Conservation (phyloP, 2,113 vertebrate species). For the Phylloscopus whistleri region DNA sequence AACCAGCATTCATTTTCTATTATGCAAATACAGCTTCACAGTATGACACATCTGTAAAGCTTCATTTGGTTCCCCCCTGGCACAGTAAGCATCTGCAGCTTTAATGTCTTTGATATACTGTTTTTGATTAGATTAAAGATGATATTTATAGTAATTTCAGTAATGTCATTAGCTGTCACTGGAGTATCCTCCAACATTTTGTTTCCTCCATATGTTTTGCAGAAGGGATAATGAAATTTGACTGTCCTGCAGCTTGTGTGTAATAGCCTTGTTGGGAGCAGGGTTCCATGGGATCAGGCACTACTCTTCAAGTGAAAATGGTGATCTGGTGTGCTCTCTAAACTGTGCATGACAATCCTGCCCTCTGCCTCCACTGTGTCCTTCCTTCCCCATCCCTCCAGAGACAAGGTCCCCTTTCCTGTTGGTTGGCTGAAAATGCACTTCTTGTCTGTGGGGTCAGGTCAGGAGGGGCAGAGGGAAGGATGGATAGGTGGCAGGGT, state of each 20-base stretch:
- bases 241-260: slow-evolving; percentile 25
- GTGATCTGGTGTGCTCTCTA: neutral
- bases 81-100: slow-evolving; percentile 53
- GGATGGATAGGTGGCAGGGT: neutral
- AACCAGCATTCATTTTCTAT: slow-evolving; percentile 67
- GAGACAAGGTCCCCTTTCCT: neutral
- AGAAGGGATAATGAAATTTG: slow-evolving; percentile 57
- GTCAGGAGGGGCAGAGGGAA: neutral
- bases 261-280: slow-evolving; percentile 2
- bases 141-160: slow-evolving; percentile 58
- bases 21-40: slow-evolving; percentile 70
- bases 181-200: slow-evolving; percentile 56
- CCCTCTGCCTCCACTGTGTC: fast-evolving
- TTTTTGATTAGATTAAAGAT: slow-evolving; percentile 57
- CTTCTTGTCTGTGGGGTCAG: neutral
- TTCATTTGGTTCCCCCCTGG: slow-evolving; percentile 50
- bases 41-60: slow-evolving; percentile 65
- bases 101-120: slow-evolving; percentile 60
- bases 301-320: neutral
- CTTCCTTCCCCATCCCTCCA: neutral
- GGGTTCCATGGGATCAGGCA: neutral
- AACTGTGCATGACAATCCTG: neutral
- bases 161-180: slow-evolving; percentile 61
- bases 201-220: slow-evolving; percentile 45
- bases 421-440: neutral